These are phyloP conservation scores for Cricetomys ansorgei DNA, from an alignment of 2,113 vertebrate genomes.

Conservation along the genomic window DNA sequence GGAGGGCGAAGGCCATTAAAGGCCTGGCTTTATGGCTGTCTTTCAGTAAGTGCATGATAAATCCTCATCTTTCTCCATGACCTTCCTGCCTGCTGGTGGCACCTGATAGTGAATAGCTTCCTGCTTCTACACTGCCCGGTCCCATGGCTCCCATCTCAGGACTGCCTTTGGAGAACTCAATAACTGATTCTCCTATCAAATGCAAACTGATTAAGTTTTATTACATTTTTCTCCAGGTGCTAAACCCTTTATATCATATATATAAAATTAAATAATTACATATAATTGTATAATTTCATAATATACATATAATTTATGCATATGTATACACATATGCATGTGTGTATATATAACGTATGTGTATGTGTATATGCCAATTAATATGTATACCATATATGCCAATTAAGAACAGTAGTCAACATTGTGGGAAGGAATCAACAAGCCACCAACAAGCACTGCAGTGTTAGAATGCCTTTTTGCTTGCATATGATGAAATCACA, in stretches of 20 bases:
- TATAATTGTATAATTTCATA: no score
- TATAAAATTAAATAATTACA: no score
- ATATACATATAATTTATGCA: no score
- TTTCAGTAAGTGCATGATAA: not conserved
- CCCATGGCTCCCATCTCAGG: not conserved
- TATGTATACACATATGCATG: no score
- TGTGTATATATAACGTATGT: not conserved
- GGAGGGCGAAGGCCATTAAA: not conserved
- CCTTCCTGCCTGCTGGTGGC: not conserved
- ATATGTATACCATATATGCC: not conserved
- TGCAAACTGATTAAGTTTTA: not conserved
- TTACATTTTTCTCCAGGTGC: not conserved
- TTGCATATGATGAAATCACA: slow-evolving; percentile 18
- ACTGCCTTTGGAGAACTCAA: not conserved
- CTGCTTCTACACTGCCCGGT: not conserved
- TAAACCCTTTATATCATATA: not conserved
- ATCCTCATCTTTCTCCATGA: not conserved
- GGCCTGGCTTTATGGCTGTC: no score
- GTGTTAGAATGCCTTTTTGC: not conserved
- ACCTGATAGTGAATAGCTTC: not conserved
- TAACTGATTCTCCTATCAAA: not conserved
- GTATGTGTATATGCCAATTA: not conserved
- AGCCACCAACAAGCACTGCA: not conserved
- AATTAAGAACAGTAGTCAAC: not conserved
- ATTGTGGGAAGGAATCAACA: not conserved